Evolutionary conservation across 2,113 vertebrate genomes (phyloP).

Genomic region (Dipodomys merriami): DNA sequence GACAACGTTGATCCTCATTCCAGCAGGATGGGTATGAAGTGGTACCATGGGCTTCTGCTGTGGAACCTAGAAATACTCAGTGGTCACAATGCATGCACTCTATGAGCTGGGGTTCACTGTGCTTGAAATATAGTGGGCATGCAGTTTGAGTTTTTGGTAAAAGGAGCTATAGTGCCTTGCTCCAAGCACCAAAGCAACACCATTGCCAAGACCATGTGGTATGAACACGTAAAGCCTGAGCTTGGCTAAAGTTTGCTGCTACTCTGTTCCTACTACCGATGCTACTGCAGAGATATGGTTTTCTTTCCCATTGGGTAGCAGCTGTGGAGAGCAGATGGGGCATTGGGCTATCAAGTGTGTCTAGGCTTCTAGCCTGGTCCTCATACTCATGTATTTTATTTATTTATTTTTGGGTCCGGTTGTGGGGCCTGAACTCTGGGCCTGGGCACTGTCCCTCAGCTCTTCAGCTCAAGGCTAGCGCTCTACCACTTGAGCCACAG

Average conservation of each 20-base stretch:
- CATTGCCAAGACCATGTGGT: neutral
- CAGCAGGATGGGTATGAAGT: constrained; percentile 84
- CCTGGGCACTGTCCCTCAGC: too few species aligned
- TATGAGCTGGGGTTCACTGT: neutral
- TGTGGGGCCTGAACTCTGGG: too few species aligned
- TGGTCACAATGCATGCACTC: neutral
- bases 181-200: neutral
- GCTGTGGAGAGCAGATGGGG: neutral
- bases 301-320: neutral
- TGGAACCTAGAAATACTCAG: constrained; percentile 69
- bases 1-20: constrained; percentile 91
- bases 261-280: neutral
- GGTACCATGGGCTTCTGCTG: constrained; percentile 85
- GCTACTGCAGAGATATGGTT: accelerated
- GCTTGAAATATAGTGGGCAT: neutral
- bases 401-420: too few species aligned
- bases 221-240: neutral
- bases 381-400: neutral
- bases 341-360: neutral
- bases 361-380: neutral
- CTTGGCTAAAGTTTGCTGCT: neutral
- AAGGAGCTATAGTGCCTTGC: neutral
- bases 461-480: too few species aligned
- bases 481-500: too few species aligned
- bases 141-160: neutral